Evolutionary conservation across 2,888 invertebrate species (phyloP).

Genomic region (Palloptera scutellata): DNA sequence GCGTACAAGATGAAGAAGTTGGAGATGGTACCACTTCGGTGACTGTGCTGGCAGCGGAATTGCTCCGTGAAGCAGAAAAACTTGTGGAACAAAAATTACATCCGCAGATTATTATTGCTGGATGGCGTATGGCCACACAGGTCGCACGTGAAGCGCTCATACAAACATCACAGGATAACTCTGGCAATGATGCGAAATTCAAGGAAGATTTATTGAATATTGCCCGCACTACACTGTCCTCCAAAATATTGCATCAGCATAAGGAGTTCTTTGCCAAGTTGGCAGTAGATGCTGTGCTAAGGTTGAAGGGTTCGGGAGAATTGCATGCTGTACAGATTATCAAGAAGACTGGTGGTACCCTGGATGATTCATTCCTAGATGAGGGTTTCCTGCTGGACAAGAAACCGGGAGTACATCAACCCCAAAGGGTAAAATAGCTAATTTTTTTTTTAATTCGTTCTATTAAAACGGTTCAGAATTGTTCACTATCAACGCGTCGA

Average conservation of each 20-base stretch:
- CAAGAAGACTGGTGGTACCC: constrained; percentile 92
- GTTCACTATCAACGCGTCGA: constrained; percentile 54
- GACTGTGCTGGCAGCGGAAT: constrained; percentile 88
- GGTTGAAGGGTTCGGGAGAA: constrained; percentile 95
- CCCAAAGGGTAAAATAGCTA: constrained; percentile 68
- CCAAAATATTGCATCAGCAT: constrained; percentile 96
- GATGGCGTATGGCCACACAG: constrained; percentile 89
- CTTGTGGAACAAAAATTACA: constrained; percentile 93
- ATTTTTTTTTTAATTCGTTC: not conserved
- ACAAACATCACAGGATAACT: constrained; percentile 83
- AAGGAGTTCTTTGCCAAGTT: constrained; percentile 95
- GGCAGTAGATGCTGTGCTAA: constrained; percentile 93
- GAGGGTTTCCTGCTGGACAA: constrained; percentile 95
- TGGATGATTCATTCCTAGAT: constrained; percentile 96
- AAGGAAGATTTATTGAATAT: constrained; percentile 93
- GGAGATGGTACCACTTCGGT: constrained; percentile 99
- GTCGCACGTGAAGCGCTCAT: constrained; percentile 85
- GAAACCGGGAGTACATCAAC: constrained; percentile 97
- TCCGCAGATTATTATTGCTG: constrained; percentile 96
- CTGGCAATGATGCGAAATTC: constrained; percentile 79
- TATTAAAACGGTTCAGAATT: constrained; percentile 18
- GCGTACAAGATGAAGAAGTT: constrained; percentile 98
- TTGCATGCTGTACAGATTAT: constrained; percentile 96
- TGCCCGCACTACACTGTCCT: constrained; percentile 95
- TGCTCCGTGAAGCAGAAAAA: constrained; percentile 94